Evolutionary conservation across 2,113 vertebrate species (phyloP), one percentile per base, ranked within the genome.

Genomic region (Mohoua ochrocephala): DNA sequence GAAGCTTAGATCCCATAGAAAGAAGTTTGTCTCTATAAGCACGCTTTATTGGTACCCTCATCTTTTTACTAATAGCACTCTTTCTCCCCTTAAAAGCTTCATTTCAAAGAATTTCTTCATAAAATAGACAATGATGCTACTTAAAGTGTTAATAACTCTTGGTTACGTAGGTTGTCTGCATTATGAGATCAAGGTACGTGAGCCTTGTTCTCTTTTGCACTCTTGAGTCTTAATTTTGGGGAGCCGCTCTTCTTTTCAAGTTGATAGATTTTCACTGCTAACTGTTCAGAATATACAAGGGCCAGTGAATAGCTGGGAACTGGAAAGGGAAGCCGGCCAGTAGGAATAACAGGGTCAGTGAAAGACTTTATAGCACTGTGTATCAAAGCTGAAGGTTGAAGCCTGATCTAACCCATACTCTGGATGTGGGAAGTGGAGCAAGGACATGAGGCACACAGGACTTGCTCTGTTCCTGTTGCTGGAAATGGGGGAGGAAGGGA

Each of bases 361-460:
- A 30, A 67, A 49, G 53, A 42, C 8, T 60, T 71, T 22, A 37
- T 31, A 49, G 21, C 15, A 23, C n/a, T 39, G 1, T 11, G 15
- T 28, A 71, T n/a, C 22, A 68, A 75, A 69, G 65, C 15, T 9
- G 56, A 60, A 78, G 30, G 7, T 7, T 84, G 53, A 87, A 81
- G 26, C 23, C 39, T 60, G 16, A 37, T 47, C 13, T 53, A 41
- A 74, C 16, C 9, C 0, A 0, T 39, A 19, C 13, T 31, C 18
- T 56, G 42, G 7, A 37, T 23, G 13, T 37, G 37, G n/a, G 37
- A 78, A 84, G 45, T 74, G 41, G 10, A 77, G 10, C 18, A 47
- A 56, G 27, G 23, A 15, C 50, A 18, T 9, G 37, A 84, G 6
- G 37, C 22, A 27, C 8, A 13, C 14, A 44, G 54, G 61, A 23